These are phyloP conservation scores for Rhabdophis nuchalis DNA, from an alignment of 2,797 vertebrate genomes.

Conservation along the genomic window DNA sequence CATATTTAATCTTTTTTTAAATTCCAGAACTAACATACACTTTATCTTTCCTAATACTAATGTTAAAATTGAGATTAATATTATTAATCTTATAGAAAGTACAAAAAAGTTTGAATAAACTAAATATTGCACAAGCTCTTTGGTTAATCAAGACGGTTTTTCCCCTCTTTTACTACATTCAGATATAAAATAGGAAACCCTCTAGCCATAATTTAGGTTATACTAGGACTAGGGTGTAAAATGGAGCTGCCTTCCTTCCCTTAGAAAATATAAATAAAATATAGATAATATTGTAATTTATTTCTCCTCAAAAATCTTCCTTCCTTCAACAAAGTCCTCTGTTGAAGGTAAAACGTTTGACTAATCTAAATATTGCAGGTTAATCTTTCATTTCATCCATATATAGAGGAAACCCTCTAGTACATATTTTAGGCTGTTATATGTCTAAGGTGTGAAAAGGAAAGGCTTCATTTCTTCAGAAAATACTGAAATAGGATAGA, in stretches of 20 bases:
- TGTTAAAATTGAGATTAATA: not conserved
- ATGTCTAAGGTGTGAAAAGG: not conserved
- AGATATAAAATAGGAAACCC: not conserved
- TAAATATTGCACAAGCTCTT: not conserved
- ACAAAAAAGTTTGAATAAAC: not conserved
- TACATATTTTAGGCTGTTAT: not conserved
- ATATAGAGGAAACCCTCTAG: not conserved
- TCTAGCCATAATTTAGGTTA: too few relatives aligned
- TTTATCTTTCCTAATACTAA: not conserved
- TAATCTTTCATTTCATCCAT: not conserved
- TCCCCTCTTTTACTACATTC: not conserved
- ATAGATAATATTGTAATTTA: not conserved
- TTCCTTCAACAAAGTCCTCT: not conserved
- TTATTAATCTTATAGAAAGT: not conserved
- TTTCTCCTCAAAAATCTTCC: not conserved
- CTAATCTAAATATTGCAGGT: not conserved
- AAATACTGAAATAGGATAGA: not conserved
- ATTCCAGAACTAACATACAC: not conserved
- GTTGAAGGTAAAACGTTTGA: not conserved
- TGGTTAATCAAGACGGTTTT: not conserved
- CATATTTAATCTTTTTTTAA: not conserved
- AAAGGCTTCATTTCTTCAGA: not conserved
- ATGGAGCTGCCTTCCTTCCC: not conserved
- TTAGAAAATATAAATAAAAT: not conserved
- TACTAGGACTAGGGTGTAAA: not conserved